Evolutionary conservation across 2,113 vertebrate species (phyloP), one percentile per base, ranked within the genome.

Genomic region (Herpailurus yagouaroundi): DNA sequence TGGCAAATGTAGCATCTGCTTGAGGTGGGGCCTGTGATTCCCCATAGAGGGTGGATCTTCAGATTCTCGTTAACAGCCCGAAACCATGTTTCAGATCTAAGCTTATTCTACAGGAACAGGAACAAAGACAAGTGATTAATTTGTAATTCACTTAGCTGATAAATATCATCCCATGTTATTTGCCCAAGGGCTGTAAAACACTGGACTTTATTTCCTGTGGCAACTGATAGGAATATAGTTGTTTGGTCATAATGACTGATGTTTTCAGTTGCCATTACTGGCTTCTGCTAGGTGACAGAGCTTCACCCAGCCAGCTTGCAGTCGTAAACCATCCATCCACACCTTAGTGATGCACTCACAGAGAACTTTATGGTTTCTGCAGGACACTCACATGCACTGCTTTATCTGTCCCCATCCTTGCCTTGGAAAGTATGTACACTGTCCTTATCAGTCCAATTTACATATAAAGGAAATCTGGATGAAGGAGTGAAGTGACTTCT

Each of bases 121-220:
- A 95, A 96, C 83, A 95, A 94, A 97, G 94, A 90, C 94, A 86
- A 82, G 71, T 31, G 93, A 5, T 89, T 97, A 8, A 16, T 97
- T 97, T 97, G 96, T 91, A 36, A 9, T 69, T 90, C 91, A 88
- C 55, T 97, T 95, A 86, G 81, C 89, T 92, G 87, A 93, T 81
- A 91, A 97, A 45, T 96, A 36, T 81, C 15, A 33, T 55, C 81
- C 48, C 45, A 85, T 93, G 64, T 89, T 96, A 89, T 93, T 97
- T 98, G 94, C 94, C 80, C 23, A 18, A 25, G 45, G 73, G 91
- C 95, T 95, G 81, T 95, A 25, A 14, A 95, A 55, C 66, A 41
- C 45, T 38, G 64, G 64, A 25, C 88, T 64, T 93, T 11, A 10
- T 90, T 97, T 95, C 95, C 87, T 74, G 15, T 82, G 88, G 93